A percentile compares a stretch with the other conserved stretches of the same genome.
These are phyloP conservation scores for Andrena hattorfiana DNA, from an alignment of 2,888 invertebrate genomes.

Conservation along the genomic window DNA sequence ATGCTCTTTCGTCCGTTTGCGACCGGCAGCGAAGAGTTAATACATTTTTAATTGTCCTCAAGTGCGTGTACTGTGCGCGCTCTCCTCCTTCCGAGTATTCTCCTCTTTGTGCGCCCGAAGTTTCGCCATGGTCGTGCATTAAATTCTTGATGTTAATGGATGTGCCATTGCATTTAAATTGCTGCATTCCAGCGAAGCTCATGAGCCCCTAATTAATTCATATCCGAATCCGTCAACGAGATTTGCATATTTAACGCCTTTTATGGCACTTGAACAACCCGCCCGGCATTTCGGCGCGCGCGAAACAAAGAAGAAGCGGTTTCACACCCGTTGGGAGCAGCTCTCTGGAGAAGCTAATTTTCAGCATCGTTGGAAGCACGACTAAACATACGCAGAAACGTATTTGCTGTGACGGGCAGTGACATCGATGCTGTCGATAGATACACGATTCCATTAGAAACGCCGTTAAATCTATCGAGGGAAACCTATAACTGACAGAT, in stretches of 20 bases:
- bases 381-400: too few species aligned
- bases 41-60: constrained; percentile 53
- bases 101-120: constrained; percentile 25
- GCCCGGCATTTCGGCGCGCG: too few species aligned
- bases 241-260: constrained; percentile 47
- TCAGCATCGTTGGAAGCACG: neutral
- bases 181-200: constrained; percentile 36
- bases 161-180: constrained; percentile 47
- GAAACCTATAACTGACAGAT: too few species aligned
- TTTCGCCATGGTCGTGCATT: constrained; percentile 15
- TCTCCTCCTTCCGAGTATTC: constrained; percentile 26
- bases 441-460: too few species aligned
- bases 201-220: constrained; percentile 49
- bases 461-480: too few species aligned
- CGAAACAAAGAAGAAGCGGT: too few species aligned
- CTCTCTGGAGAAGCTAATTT: neutral
- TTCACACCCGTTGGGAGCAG: neutral
- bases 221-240: constrained; percentile 51
- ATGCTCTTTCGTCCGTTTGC: constrained; percentile 5
- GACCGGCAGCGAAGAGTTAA: constrained; percentile 17
- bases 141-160: constrained; percentile 52
- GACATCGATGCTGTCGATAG: too few species aligned
- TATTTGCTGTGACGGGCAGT: too few species aligned
- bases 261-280: neutral
- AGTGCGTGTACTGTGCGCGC: constrained; percentile 20